Percentiles rank a stretch among this genome's conserved stretches.
phyloP scores from a whole-genome alignment of 2,888 invertebrate species.

The Caenorhabditis angaria region DNA sequence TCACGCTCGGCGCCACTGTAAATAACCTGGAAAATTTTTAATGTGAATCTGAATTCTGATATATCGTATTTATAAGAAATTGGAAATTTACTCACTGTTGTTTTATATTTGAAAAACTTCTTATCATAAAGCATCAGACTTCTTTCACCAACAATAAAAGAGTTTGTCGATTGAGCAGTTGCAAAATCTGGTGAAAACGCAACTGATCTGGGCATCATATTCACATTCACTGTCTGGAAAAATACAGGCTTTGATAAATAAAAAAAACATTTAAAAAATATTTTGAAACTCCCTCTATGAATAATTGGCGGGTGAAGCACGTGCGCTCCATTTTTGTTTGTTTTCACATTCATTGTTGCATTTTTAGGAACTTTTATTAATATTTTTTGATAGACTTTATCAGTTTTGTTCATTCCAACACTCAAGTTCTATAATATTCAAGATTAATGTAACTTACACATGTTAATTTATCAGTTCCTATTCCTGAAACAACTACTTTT shows the following conservation, averaged over 20 bases:
- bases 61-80: not conserved
- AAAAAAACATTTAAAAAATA: no score
- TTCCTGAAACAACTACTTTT: slow-evolving; percentile 83
- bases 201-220: slow-evolving; percentile 58
- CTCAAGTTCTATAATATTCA: no score
- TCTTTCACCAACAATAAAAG: slow-evolving; percentile 63
- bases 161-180: slow-evolving; percentile 42
- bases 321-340: not conserved
- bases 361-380: no score
- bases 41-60: not conserved
- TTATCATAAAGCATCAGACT: slow-evolving; percentile 64
- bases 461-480: slow-evolving; percentile 74
- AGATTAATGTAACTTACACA: no score
- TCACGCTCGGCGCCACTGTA: slow-evolving; percentile 68
- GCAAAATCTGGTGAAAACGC: slow-evolving; percentile 64
- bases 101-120: slow-evolving; percentile 60
- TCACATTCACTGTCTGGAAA: slow-evolving; percentile 52
- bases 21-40: slow-evolving; percentile 48
- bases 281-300: no score
- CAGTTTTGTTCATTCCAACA: no score
- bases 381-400: no score
- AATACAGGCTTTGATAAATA: no score
- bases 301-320: no score
- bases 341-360: no score
- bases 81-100: slow-evolving; percentile 41